Evolutionary conservation across 1,140 invertebrate species (phyloP).

Genomic region (Gryon sp.): DNA sequence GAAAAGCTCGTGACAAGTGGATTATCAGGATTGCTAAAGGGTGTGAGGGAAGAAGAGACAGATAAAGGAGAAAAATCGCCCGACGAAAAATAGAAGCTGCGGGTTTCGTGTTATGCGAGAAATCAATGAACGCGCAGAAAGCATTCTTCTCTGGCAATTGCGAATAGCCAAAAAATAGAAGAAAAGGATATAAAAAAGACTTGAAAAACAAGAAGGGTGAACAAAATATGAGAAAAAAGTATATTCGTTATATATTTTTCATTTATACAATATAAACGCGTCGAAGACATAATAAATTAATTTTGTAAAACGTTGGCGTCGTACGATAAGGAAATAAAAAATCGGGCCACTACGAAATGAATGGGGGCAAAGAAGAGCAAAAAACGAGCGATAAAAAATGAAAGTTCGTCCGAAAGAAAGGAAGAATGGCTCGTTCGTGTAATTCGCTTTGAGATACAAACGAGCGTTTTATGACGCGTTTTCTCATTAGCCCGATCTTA

Average conservation of each 20-base stretch:
- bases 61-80: conserved; percentile 57
- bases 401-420: conserved; percentile 40
- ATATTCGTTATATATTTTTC: conserved; percentile 18
- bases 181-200: not conserved
- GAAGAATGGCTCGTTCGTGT: conserved; percentile 54
- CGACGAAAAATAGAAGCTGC: conserved; percentile 58
- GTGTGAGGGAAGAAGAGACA: conserved; percentile 48
- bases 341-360: conserved; percentile 12
- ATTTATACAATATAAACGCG: conserved; percentile 18
- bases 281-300: conserved; percentile 43
- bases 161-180: conserved; percentile 23
- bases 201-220: not conserved
- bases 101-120: conserved; percentile 55
- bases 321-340: conserved; percentile 31
- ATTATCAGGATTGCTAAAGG: conserved; percentile 63
- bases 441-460: conserved; percentile 57
- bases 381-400: conserved; percentile 22
- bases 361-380: not conserved
- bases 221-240: not conserved
- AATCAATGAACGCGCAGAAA: conserved; percentile 58
- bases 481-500: conserved; percentile 55
- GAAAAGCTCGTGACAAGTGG: conserved; percentile 64
- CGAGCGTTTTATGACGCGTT: conserved; percentile 56
- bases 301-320: conserved; percentile 36
- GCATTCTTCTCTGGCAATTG: conserved; percentile 8